A percentile compares a stretch with the other conserved stretches of the same genome.
Conservation (phyloP, 2,888 invertebrate genomes). For the Lasioglossum calceatum region DNA sequence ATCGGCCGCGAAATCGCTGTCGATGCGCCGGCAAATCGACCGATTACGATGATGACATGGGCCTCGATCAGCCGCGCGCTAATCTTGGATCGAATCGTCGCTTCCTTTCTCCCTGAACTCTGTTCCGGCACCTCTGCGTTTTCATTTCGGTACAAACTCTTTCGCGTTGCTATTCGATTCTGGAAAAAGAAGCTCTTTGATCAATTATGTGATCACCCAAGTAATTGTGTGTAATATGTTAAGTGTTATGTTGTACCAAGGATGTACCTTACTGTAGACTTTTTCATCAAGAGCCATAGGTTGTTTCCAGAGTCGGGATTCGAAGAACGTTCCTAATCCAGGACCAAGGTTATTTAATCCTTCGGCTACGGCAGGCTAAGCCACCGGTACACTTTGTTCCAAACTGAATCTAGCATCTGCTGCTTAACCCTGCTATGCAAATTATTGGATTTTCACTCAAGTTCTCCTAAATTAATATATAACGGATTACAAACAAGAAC, state of each 20-base stretch:
- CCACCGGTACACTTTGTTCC: conserved; percentile 2
- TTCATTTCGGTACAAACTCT: background rate
- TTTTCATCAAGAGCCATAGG: background rate
- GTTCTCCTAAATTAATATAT: conserved; percentile 7
- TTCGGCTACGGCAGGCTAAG: background rate
- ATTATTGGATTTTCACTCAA: conserved; percentile 14
- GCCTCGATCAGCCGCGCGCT: background rate
- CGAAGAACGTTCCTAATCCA: background rate
- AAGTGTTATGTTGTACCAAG: background rate
- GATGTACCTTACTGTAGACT: background rate
- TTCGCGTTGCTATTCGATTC: background rate
- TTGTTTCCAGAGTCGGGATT: background rate
- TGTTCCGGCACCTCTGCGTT: background rate
- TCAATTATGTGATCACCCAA: too few relatives aligned
- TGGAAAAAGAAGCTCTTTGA: background rate
- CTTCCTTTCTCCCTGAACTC: background rate
- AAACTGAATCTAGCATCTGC: conserved; percentile 4
- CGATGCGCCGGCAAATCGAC: conserved; percentile 7
- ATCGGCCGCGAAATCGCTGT: conserved; percentile 6
- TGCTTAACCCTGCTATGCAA: background rate
- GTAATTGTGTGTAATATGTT: too few relatives aligned
- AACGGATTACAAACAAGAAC: conserved; percentile 10
- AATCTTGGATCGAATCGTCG: background rate
- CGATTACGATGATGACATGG: background rate
- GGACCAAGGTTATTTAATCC: background rate